phyloP scores from a whole-genome alignment of 2,888 invertebrate species.

The Calameuta pallipes region DNA sequence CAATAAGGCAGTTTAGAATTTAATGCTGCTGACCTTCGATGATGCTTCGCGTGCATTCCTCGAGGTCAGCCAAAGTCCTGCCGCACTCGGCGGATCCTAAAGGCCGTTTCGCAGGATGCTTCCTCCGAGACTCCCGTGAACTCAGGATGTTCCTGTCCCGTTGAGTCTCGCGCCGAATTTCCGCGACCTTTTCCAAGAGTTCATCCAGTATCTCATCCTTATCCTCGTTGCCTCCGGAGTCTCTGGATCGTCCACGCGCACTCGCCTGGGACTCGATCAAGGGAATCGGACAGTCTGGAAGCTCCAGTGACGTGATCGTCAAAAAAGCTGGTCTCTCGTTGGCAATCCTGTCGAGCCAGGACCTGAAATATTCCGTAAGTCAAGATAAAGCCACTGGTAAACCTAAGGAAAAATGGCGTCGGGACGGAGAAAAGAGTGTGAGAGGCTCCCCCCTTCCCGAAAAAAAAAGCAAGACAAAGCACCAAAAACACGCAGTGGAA shows the following conservation, averaged over 20 bases:
- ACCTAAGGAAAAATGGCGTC: not conserved
- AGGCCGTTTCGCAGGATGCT: conserved; percentile 25
- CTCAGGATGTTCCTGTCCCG: conserved; percentile 25
- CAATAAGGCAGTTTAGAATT: not conserved
- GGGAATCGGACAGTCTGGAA: conserved; percentile 58
- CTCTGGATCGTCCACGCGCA: conserved; percentile 38
- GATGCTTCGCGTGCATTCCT: conserved; percentile 49
- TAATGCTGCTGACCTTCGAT: conserved; percentile 40
- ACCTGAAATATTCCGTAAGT: conserved; percentile 42
- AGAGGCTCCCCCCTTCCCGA: too few species aligned
- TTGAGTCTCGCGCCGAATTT: conserved; percentile 31
- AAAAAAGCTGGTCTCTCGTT: conserved; percentile 54
- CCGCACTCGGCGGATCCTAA: conserved; percentile 40
- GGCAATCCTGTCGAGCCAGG: conserved; percentile 51
- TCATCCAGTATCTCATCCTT: conserved; percentile 49
- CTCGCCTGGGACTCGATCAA: conserved; percentile 55
- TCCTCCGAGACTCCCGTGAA: conserved; percentile 20
- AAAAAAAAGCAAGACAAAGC: not conserved
- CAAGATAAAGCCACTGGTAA: not conserved
- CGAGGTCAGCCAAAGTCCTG: conserved; percentile 41
- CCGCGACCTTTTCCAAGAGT: conserved; percentile 45
- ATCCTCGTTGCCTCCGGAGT: conserved; percentile 24
- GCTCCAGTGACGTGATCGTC: conserved; percentile 57
- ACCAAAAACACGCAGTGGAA: not conserved
- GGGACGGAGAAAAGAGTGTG: not conserved